Conservation (phyloP, 1,140 invertebrate genomes). For the Monomorium pharaonis region DNA sequence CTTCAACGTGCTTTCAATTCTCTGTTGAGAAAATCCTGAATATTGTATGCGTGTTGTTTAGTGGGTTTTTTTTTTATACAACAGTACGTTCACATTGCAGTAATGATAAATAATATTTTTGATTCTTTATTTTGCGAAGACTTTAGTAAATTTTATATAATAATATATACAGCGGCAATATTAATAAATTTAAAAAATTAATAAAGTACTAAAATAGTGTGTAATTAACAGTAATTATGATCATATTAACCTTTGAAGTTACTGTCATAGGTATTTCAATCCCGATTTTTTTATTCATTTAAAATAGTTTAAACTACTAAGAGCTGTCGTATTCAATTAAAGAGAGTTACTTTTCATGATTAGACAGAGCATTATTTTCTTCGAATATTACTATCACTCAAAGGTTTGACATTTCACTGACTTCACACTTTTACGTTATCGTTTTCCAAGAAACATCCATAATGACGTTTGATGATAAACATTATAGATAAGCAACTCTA, state of each 20-base stretch:
- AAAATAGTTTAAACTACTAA: too few species aligned
- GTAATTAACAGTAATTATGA: not conserved
- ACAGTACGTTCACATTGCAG: not conserved
- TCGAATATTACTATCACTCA: not conserved
- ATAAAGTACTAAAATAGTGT: not conserved
- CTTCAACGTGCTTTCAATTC: not conserved
- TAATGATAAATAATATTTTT: not conserved
- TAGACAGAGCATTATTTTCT: not conserved
- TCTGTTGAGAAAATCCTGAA: not conserved
- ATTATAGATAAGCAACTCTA: not conserved
- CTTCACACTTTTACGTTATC: not conserved
- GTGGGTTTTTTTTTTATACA: not conserved
- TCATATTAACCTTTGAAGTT: too few species aligned
- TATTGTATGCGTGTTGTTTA: too few species aligned
- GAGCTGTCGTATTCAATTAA: conserved; percentile 4
- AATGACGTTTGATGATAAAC: not conserved
- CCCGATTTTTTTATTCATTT: too few species aligned
- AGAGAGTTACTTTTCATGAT: not conserved
- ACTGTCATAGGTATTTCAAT: too few species aligned
- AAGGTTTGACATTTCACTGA: not conserved
- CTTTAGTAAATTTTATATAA: not conserved
- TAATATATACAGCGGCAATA: not conserved
- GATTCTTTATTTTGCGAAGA: not conserved
- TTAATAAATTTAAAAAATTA: conserved; percentile 3
- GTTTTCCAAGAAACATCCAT: not conserved